Base-by-base conservation (phyloP, 2,888 invertebrate species). In the Cantharis nigra region DNA sequence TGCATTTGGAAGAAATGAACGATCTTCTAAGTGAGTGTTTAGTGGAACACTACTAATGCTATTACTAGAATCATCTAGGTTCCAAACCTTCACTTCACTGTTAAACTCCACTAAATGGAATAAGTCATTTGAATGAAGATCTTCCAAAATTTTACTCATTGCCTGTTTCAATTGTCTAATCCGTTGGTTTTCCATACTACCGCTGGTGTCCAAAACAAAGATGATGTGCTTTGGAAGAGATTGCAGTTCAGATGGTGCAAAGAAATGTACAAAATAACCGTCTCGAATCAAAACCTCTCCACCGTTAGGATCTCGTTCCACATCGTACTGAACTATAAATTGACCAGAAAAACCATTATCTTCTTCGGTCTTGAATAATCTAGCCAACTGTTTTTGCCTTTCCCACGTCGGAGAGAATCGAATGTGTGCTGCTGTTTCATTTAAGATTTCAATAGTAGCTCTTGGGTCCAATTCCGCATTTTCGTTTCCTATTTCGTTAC, bases 71-170 rank as follows among this genome's bases (percentile, higher is more conserved):
- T 92, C 89, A 20, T 20, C 20, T 20, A 20, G 20, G 20, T 20
- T 20, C 86, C 91, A 91, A 0, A 92, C 90, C 76, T 85, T 85
- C 1, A 88, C 89, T 13, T 86, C 85, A 16, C 90, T 90, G 63
- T 90, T 90, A 85, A 95, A 95, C 82, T 93, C 91, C 16, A 94
- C 90, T 74, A 94, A 91, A 83, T 91, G 93, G 88, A 94, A 94
- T 81, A 90, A 91, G 86, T 94, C 94, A 3, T 91, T 90, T 0
- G 87, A 81, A 73, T 92, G 90, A 28, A 95, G 89, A 81, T 93
- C 92, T 11, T 88, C 87, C n/a, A 95, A 89, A 78, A 94, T 94
- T 70, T 91, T 90, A 78, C 89, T 87, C 93, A 94, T 94, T 28
- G 94, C 94, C 74, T 91, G 90, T 74, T 91, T 91, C 14, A 93